Evolutionary conservation across 2,888 invertebrate genomes (phyloP).

Genomic region (Caenorhabditis zanzibari): DNA sequence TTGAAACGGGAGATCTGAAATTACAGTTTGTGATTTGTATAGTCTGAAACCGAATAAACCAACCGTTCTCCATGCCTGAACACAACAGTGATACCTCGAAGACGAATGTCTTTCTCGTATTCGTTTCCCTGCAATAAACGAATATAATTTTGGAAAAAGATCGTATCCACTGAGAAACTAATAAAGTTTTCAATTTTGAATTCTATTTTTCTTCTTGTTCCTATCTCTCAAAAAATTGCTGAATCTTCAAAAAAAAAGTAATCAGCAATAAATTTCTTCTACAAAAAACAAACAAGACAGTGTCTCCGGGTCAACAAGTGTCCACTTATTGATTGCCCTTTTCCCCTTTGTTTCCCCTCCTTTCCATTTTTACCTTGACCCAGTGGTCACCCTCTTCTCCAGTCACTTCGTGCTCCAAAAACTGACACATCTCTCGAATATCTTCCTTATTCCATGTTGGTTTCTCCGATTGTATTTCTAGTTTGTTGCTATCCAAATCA

Average conservation of each 20-base stretch:
- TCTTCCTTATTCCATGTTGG: slow-evolving; percentile 50
- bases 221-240: too few relatives aligned
- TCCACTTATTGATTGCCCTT: slow-evolving; percentile 2
- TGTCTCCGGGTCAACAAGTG: background rate
- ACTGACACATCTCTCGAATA: slow-evolving; percentile 76
- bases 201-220: too few relatives aligned
- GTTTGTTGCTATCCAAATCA: background rate
- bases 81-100: slow-evolving; percentile 72
- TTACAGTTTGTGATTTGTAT: background rate
- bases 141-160: background rate
- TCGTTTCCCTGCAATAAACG: slow-evolving; percentile 56
- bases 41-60: background rate
- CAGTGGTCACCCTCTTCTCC: slow-evolving; percentile 74
- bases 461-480: slow-evolving; percentile 7
- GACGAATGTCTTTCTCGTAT: slow-evolving; percentile 52
- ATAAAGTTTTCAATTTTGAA: background rate
- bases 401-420: slow-evolving; percentile 71
- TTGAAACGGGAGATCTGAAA: slow-evolving; percentile 67
- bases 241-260: too few relatives aligned
- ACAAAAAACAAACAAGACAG: background rate
- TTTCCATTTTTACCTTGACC: slow-evolving; percentile 28
- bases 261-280: background rate
- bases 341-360: background rate
- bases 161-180: background rate
- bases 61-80: slow-evolving; percentile 79